Percentiles rank a stretch among this genome's conserved stretches.
Evolutionary conservation across 2,113 vertebrate genomes (phyloP).

Genomic region (Seriola rivoliana): DNA sequence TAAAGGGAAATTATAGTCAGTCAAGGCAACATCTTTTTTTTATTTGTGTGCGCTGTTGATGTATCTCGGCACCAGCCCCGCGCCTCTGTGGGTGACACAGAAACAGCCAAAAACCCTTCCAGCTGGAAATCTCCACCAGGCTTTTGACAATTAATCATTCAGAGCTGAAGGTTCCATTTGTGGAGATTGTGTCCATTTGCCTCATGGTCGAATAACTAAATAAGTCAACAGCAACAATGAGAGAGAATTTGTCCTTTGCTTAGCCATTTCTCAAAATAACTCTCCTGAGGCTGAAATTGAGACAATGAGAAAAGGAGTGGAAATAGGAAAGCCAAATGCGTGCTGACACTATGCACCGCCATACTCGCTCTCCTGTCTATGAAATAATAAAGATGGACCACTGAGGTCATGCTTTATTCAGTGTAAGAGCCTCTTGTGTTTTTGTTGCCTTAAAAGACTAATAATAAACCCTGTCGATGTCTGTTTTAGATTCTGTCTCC

Average conservation of each 20-base stretch:
- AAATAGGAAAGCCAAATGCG: conserved; percentile 68
- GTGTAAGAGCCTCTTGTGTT: conserved; percentile 68
- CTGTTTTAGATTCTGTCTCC: conserved; percentile 28
- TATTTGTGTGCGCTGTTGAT: neutral
- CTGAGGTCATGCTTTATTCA: conserved; percentile 81
- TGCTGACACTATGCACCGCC: conserved; percentile 61
- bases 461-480: conserved; percentile 64
- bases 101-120: conserved; percentile 31
- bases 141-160: conserved; percentile 82
- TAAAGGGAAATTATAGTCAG: conserved; percentile 22
- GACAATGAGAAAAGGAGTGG: conserved; percentile 72
- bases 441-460: conserved; percentile 59
- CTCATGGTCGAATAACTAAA: conserved; percentile 81
- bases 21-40: conserved; percentile 16
- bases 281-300: conserved; percentile 79
- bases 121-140: conserved; percentile 58
- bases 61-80: conserved; percentile 17
- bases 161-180: conserved; percentile 78
- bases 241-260: conserved; percentile 74
- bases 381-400: conserved; percentile 77
- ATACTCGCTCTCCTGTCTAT: conserved; percentile 59
- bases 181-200: conserved; percentile 76
- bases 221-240: conserved; percentile 81
- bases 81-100: conserved; percentile 35
- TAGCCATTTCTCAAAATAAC: conserved; percentile 80